Base-by-base conservation (phyloP, 2,888 invertebrate species). In the Agapetus fuscipes region DNA sequence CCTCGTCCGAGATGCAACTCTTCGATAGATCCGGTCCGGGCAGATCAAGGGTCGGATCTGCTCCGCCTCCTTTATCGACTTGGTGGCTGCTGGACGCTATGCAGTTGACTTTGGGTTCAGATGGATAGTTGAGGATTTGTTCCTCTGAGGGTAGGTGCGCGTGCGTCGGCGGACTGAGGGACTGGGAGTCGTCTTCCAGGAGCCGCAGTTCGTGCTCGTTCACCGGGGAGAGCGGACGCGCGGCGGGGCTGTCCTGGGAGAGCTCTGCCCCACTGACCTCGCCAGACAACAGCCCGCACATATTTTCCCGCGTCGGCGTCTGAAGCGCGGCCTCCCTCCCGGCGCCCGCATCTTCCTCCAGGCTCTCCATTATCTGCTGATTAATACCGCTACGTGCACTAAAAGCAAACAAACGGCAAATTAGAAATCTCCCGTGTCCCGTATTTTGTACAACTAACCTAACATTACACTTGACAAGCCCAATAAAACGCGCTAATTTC, bases 351-450 rank as follows among this genome's bases (percentile, higher is more conserved):
- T 70, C 69, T 57, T 70, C 69, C 63, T 70, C 69, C 54, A 65
- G 62, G 59, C 66, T 63, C 66, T 70, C 69, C 69, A 70, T 70
- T 69, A 70, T 70, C 69, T 70, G 66, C 66, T 64, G 55, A 65
- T 66, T 62, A 61, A 60, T 62, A 59, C 62, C 60, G 61, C 66
- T 62, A 63, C 59, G 67, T 67, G 66, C 67, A 64, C 68, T 68
- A 64, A 66, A 70, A 68, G 64, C 60, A 56, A 63, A 68, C 43
- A 34, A 39, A 34, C 32, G 36, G 30, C 28, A 37, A 32, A 39
- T 39, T 39, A 39, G 31, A 39, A 43, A 36, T 43, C 17, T 39
- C 16, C 17, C 14, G 30, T 37, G 43, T 36, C 34, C 28, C 32
- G 25, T 43, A 39, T 33, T 43, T 39, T 43, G 34, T 39, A 35